These are phyloP conservation scores for Catostomus latipinnis DNA, from an alignment of 2,797 vertebrate species.

Conservation along the genomic window DNA sequence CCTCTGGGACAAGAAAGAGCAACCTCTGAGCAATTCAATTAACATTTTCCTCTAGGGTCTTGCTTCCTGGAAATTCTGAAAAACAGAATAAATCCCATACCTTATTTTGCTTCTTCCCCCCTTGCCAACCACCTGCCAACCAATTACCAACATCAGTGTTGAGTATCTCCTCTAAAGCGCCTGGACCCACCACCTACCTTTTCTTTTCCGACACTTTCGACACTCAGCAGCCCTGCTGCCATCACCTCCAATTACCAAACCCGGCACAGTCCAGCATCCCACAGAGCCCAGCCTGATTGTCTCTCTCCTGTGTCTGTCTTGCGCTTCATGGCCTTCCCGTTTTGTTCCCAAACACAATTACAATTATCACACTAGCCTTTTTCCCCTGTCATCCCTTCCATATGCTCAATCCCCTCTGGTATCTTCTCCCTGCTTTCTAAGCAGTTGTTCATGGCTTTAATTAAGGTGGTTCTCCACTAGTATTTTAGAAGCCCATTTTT, in stretches of 20 bases:
- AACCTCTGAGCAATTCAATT: neutral
- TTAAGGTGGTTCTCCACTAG: constrained; percentile 59
- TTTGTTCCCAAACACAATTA: constrained; percentile 55
- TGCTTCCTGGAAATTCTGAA: constrained; percentile 66
- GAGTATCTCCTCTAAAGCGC: constrained; percentile 45
- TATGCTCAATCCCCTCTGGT: constrained; percentile 53
- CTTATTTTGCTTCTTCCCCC: constrained; percentile 65
- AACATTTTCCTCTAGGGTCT: constrained; percentile 40
- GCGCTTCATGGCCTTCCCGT: constrained; percentile 54
- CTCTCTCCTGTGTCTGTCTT: constrained; percentile 56
- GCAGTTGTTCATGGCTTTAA: constrained; percentile 64
- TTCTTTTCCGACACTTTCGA: constrained; percentile 52
- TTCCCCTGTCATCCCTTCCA: constrained; percentile 15
- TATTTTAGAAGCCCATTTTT: constrained; percentile 29
- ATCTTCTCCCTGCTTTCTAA: constrained; percentile 46
- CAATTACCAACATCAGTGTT: constrained; percentile 68
- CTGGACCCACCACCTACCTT: constrained; percentile 19
- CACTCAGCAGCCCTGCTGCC: constrained; percentile 57
- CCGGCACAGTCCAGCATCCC: constrained; percentile 58
- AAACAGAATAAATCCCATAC: constrained; percentile 77
- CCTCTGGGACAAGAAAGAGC: constrained; percentile 1
- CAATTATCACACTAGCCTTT: constrained; percentile 59
- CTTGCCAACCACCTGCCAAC: constrained; percentile 66
- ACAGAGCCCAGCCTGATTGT: constrained; percentile 57
- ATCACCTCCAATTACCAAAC: constrained; percentile 72